Conservation (phyloP, 2,888 invertebrate genomes). For the Mythimna vitellina region DNA sequence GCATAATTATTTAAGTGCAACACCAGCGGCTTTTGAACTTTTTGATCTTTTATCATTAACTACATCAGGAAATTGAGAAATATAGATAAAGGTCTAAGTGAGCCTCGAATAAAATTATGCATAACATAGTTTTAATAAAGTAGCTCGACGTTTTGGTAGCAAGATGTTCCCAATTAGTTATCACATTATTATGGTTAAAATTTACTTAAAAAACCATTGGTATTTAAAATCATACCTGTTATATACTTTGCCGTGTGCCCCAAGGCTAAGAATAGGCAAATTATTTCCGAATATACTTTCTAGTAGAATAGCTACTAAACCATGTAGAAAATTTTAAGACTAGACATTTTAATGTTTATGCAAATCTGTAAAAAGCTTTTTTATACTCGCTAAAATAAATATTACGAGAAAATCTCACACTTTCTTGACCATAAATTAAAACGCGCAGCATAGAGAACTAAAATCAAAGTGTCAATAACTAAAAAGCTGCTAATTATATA, state of each 20-base stretch:
- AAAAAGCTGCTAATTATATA: slow-evolving; percentile 61
- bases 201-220: slow-evolving; percentile 9
- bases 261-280: neutral
- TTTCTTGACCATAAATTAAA: slow-evolving; percentile 24
- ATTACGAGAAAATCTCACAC: neutral
- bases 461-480: slow-evolving; percentile 57
- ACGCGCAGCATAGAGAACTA: slow-evolving; percentile 23
- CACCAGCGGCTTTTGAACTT: slow-evolving; percentile 31
- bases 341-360: neutral
- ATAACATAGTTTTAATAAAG: slow-evolving; percentile 34
- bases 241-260: neutral
- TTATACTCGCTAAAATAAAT: neutral
- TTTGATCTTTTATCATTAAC: slow-evolving; percentile 32
- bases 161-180: slow-evolving; percentile 22
- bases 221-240: neutral
- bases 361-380: neutral
- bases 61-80: slow-evolving; percentile 49
- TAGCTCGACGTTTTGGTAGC: neutral
- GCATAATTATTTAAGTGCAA: slow-evolving; percentile 27
- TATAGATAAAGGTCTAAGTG: slow-evolving; percentile 40
- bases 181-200: slow-evolving; percentile 7
- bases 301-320: neutral
- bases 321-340: neutral
- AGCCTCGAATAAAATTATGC: slow-evolving; percentile 31
- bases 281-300: neutral